phyloP scores from a whole-genome alignment of 1,140 invertebrate species.

The Calephelis virginiensis region DNA sequence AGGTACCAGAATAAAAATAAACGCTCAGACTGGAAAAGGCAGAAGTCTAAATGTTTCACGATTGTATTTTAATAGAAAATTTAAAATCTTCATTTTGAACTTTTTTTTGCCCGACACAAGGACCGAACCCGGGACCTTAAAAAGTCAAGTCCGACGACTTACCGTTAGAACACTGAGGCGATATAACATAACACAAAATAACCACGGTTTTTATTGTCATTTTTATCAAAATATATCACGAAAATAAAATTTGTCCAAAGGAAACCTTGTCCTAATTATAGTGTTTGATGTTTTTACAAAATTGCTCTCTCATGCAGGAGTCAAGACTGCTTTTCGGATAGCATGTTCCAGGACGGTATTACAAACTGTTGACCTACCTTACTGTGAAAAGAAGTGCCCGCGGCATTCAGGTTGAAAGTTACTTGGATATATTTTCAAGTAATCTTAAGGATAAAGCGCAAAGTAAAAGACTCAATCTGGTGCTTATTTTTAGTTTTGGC shows the following conservation, averaged over 20 bases:
- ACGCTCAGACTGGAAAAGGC: no score
- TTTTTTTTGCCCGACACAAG: no score
- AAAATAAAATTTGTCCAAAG: background rate
- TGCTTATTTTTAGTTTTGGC: no score
- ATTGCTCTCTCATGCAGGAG: conserved; percentile 5
- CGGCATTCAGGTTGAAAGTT: conserved; percentile 2
- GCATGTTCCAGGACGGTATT: conserved; percentile 13
- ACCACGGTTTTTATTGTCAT: no score
- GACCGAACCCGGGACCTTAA: no score
- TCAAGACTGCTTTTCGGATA: conserved; percentile 4
- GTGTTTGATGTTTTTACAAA: conserved; percentile 2
- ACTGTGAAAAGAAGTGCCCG: conserved; percentile 12
- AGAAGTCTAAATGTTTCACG: no score
- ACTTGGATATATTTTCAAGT: background rate
- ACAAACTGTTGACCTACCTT: conserved; percentile 16
- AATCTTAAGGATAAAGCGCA: background rate
- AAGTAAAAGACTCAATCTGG: background rate
- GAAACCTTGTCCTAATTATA: background rate
- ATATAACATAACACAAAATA: no score
- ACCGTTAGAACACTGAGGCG: no score
- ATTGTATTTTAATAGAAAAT: no score
- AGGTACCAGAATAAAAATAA: no score
- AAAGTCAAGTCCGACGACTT: no score
- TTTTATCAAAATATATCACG: background rate
- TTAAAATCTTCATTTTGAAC: no score